These are phyloP conservation scores for Styela clava DNA, from an alignment of 23 tunicate genomes.

Conservation along the genomic window DNA sequence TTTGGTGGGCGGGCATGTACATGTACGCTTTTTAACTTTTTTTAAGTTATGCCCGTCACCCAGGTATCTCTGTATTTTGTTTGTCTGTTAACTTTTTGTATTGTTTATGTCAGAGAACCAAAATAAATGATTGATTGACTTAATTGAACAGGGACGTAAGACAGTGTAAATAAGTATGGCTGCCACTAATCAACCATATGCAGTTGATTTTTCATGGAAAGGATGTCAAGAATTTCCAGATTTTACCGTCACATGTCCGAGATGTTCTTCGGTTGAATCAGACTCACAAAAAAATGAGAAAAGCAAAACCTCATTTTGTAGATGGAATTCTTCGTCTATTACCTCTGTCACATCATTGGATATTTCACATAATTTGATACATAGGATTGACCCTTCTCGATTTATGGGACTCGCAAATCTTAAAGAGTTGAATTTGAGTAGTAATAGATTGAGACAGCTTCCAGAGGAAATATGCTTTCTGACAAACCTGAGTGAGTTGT, in stretches of 20 bases:
- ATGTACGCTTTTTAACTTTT: no score
- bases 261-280: conserved; percentile 3
- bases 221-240: conserved; percentile 27
- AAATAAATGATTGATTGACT: no score
- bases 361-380: neutral
- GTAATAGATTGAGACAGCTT: conserved; percentile 29
- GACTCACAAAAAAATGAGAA: neutral
- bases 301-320: neutral
- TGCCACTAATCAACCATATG: neutral
- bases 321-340: neutral
- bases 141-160: no score
- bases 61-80: no score
- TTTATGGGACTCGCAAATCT: neutral
- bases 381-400: conserved; percentile 1
- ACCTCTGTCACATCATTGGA: neutral
- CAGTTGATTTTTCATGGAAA: conserved; percentile 1
- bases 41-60: no score
- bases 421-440: conserved; percentile 17
- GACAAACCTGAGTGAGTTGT: conserved; percentile 22
- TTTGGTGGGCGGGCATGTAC: no score
- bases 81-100: no score
- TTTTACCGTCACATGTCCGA: conserved; percentile 9
- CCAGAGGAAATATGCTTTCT: conserved; percentile 32
- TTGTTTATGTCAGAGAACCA: no score
- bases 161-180: neutral